A percentile compares a stretch with the other conserved stretches of the same genome.
phyloP scores from a whole-genome alignment of 2,888 invertebrate genomes.

The Apamea anceps region DNA sequence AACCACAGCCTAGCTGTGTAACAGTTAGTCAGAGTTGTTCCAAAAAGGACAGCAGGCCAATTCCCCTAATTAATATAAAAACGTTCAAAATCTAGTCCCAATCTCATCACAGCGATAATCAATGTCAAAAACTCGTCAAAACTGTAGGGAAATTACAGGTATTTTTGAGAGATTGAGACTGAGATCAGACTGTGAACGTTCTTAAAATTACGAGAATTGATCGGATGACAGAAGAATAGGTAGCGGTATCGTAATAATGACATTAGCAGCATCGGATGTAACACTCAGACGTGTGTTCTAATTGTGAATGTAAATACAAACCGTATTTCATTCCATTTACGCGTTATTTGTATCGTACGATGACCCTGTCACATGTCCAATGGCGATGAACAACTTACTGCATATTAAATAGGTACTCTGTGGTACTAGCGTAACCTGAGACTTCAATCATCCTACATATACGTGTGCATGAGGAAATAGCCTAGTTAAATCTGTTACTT shows the following conservation, averaged over 20 bases:
- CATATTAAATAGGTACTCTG: conserved; percentile 32
- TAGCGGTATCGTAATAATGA: conserved; percentile 10
- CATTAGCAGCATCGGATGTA: conserved; percentile 15
- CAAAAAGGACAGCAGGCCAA: background rate
- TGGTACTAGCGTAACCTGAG: conserved; percentile 52
- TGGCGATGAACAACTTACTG: conserved; percentile 26
- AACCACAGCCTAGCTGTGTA: conserved; percentile 23
- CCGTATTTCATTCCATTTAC: conserved; percentile 1
- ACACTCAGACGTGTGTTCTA: conserved; percentile 20
- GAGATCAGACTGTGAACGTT: background rate
- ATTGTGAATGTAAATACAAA: conserved; percentile 36
- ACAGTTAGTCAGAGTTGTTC: conserved; percentile 2
- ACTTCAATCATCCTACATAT: conserved; percentile 43
- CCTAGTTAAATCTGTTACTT: conserved; percentile 49
- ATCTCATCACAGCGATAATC: background rate
- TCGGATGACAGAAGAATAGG: conserved; percentile 17
- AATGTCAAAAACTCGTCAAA: background rate
- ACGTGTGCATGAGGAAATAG: conserved; percentile 52
- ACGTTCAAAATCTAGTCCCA: background rate
- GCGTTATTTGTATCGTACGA: conserved; percentile 32
- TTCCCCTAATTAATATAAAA: too few species aligned
- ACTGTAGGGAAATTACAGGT: background rate
- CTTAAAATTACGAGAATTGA: background rate
- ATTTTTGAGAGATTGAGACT: background rate
- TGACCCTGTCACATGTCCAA: conserved; percentile 30